Percentiles rank a stretch among this genome's conserved stretches.
Evolutionary conservation across 2,888 invertebrate species (phyloP).

Genomic region (Tinea semifulvella): DNA sequence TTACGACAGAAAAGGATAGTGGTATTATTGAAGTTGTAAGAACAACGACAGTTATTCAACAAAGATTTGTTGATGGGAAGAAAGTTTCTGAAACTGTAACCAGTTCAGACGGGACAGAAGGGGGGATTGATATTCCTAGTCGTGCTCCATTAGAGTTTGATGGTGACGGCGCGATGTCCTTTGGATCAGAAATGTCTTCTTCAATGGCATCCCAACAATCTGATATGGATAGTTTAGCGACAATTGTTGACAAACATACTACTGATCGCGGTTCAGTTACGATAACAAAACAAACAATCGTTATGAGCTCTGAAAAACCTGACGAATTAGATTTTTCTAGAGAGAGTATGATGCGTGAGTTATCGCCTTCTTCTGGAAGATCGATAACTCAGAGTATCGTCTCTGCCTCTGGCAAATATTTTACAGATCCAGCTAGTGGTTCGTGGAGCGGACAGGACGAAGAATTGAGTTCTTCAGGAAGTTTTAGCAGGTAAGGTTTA

Average conservation of each 20-base stretch:
- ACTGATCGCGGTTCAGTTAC: conserved; percentile 59
- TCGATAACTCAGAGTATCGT: conserved; percentile 57
- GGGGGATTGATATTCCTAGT: conserved; percentile 54
- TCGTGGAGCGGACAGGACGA: conserved; percentile 65
- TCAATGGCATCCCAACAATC: conserved; percentile 61
- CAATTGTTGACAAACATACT: conserved; percentile 47
- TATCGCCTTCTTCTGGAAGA: conserved; percentile 61
- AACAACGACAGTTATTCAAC: conserved; percentile 56
- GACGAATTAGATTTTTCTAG: conserved; percentile 54
- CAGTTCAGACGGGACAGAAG: conserved; percentile 46
- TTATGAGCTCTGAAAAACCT: conserved; percentile 44
- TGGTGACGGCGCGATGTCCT: conserved; percentile 44
- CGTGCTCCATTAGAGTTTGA: conserved; percentile 33
- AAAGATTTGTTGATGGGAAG: conserved; percentile 56
- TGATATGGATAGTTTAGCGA: conserved; percentile 59
- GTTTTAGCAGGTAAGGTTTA: conserved; percentile 54
- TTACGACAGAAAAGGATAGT: conserved; percentile 37
- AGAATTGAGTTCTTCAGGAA: conserved; percentile 60
- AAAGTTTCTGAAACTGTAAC: conserved; percentile 55
- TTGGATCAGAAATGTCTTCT: conserved; percentile 61
- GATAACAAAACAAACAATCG: conserved; percentile 42
- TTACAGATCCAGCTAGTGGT: conserved; percentile 66
- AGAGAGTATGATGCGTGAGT: conserved; percentile 49
- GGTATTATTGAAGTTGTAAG: conserved; percentile 51
- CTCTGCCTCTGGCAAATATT: conserved; percentile 58